phyloP scores from a whole-genome alignment of 2,113 vertebrate genomes.

The Orycteropus afer region DNA sequence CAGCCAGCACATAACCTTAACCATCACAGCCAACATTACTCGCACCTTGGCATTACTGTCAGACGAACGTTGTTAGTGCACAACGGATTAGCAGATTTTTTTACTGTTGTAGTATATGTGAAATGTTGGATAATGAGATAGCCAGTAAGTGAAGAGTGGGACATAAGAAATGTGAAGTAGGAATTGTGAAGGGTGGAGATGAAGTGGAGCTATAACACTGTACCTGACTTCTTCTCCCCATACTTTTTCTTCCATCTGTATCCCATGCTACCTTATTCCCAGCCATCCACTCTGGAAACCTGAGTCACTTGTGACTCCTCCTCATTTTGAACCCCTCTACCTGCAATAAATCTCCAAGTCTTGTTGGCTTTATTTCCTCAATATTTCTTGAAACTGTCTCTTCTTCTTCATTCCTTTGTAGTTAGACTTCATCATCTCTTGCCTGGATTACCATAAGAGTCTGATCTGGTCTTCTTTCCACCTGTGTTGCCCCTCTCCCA shows the following conservation, averaged over 20 bases:
- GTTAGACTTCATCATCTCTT: background rate
- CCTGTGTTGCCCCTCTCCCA: background rate
- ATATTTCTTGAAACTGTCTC: background rate
- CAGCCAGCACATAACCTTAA: no score
- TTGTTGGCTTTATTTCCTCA: background rate
- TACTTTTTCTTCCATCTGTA: background rate
- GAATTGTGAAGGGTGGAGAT: background rate
- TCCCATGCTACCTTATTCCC: background rate
- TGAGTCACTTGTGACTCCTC: background rate
- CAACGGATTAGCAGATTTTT: no score
- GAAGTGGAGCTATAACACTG: rapidly evolving
- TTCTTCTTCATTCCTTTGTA: background rate
- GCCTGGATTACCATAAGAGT: background rate
- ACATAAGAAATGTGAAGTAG: background rate
- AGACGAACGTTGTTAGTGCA: no score
- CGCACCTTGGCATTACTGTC: no score
- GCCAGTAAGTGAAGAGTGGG: no score
- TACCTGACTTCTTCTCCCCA: background rate
- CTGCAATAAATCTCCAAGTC: background rate
- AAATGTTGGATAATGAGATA: no score
- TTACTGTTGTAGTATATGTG: no score
- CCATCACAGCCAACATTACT: no score
- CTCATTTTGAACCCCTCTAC: background rate
- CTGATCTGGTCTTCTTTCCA: background rate
- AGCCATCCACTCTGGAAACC: background rate